Evolutionary conservation across 2,888 invertebrate species (phyloP), one percentile per base, ranked within the genome.

Genomic region (Coelopa pilipes): DNA sequence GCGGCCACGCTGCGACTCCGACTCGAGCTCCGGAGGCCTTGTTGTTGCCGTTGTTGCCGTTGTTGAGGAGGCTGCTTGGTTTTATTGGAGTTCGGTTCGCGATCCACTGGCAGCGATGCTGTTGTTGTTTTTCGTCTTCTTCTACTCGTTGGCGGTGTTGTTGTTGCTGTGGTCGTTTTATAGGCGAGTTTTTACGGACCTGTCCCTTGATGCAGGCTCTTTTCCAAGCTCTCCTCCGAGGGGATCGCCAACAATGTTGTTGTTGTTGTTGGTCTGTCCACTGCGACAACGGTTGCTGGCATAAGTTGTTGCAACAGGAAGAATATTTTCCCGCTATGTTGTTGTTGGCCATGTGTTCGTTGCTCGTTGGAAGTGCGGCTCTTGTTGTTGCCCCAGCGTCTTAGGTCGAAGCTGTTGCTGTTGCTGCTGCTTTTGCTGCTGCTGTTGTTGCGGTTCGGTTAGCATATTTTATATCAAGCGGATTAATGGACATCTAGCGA

Each of bases 251-350:
- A 55, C 69, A 66, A 46, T 67, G 67, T 60, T 50, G 63, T 59
- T 24, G 45, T 65, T 67, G 63, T 57, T 71, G 65, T 53, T 71
- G 71, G 11, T 63, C 63, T 65, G 69, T 71, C 69, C 70, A 75
- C 49, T 21, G 21, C 57, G 46, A 53, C 75, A 72, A 66, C 67
- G 65, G 66, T 67, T 70, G 68, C 78, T 73, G 77, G 71, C 77
- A 79, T 75, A 77, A 77, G 75, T 79, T 79, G 78, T 75, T 76
- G 79, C 76, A 79, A 75, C 77, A 76, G 78, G 78, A 72, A 75
- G 76, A 79, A 80, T 77, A 76, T 75, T 78, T 77, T 34, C 75
- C 76, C 77, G 76, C 78, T 78, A 74, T 75, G 74, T 75, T 63
- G 74, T 76, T 74, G 73, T 70, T 72, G n/a, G 19, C 60, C 62